Percentiles rank a stretch among this genome's conserved stretches.
These are phyloP conservation scores for Papilio helenus DNA, from an alignment of 1,140 invertebrate genomes.

Conservation along the genomic window DNA sequence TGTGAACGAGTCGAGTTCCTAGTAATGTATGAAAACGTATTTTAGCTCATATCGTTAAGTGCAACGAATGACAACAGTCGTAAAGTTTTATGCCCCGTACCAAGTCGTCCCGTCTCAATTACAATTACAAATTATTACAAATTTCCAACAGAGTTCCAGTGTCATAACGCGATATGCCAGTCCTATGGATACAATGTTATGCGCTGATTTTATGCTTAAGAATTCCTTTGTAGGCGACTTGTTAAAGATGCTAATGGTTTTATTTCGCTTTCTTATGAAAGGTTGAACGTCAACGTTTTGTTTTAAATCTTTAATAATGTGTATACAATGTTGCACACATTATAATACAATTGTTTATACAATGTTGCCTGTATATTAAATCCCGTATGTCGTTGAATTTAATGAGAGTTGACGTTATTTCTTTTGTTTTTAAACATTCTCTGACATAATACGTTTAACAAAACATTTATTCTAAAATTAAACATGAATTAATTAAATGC, in stretches of 20 bases:
- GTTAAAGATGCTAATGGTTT: conserved; percentile 53
- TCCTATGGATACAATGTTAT: conserved; percentile 59
- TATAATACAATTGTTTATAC: conserved; percentile 6
- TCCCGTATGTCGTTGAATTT: background rate
- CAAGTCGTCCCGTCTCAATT: conserved; percentile 66
- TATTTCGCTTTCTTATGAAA: conserved; percentile 44
- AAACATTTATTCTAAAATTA: no score
- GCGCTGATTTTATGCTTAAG: conserved; percentile 49
- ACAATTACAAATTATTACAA: conserved; percentile 80
- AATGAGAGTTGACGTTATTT: background rate
- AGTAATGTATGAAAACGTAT: conserved; percentile 69
- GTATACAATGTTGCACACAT: conserved; percentile 9
- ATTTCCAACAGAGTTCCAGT: conserved; percentile 61
- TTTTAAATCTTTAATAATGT: conserved; percentile 26
- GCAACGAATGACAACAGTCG: conserved; percentile 70
- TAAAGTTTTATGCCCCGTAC: conserved; percentile 74
- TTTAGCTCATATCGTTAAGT: conserved; percentile 75
- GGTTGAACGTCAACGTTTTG: conserved; percentile 10
- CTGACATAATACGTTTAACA: background rate
- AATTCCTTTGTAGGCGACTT: conserved; percentile 48
- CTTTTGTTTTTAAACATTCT: background rate
- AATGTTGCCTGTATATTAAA: background rate
- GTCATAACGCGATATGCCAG: conserved; percentile 61
- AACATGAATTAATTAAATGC: no score
- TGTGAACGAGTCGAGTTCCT: conserved; percentile 62